Conservation (phyloP, 2,888 invertebrate genomes). For the Conchocele bisecta region DNA sequence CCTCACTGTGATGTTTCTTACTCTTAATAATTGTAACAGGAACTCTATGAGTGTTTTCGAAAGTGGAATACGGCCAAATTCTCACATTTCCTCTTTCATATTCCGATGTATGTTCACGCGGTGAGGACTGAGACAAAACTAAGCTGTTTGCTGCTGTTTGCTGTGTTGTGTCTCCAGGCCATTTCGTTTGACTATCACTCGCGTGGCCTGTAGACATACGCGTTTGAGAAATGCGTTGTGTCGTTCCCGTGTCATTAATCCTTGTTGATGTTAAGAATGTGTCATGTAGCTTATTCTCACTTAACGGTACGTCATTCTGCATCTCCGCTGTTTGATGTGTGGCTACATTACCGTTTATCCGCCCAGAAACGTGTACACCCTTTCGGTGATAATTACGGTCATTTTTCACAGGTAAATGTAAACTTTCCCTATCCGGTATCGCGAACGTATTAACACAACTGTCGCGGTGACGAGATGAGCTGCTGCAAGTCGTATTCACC, state of each 20-base stretch:
- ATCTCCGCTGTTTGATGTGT: slow-evolving; percentile 37
- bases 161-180: background rate
- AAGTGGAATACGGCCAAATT: slow-evolving; percentile 55
- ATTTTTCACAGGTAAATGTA: slow-evolving; percentile 42
- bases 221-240: slow-evolving; percentile 19
- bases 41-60: slow-evolving; percentile 44
- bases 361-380: slow-evolving; percentile 37
- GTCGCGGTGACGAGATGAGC: no score
- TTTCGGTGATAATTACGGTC: slow-evolving; percentile 21
- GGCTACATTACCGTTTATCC: slow-evolving; percentile 16
- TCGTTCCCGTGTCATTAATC: slow-evolving; percentile 29
- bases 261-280: background rate
- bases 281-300: slow-evolving; percentile 9
- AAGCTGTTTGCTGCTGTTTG: slow-evolving; percentile 4
- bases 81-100: slow-evolving; percentile 51
- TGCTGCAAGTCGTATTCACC: slow-evolving; percentile 5
- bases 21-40: slow-evolving; percentile 50
- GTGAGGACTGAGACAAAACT: slow-evolving; percentile 29
- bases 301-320: slow-evolving; percentile 35
- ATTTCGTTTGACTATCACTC: background rate
- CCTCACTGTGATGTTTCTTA: slow-evolving; percentile 11
- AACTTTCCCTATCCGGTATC: slow-evolving; percentile 23
- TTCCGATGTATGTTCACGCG: slow-evolving; percentile 49
- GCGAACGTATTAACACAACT: no score
- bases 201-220: slow-evolving; percentile 32